phyloP scores from a whole-genome alignment of 2,888 invertebrate genomes.

The Cosmia trapezina region DNA sequence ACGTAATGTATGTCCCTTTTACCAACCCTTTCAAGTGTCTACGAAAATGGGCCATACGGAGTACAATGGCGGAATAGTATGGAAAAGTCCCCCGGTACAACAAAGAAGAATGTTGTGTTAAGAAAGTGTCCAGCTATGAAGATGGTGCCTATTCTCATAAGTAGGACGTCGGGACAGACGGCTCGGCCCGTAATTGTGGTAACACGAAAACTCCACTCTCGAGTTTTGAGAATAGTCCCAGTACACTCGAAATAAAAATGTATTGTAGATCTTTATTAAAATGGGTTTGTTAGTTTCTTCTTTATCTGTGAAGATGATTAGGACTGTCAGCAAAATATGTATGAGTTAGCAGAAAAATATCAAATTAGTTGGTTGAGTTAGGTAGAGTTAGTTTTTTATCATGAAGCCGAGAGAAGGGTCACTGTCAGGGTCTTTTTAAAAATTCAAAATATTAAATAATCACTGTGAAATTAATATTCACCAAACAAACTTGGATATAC shows the following conservation, averaged over 20 bases:
- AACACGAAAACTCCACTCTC: conserved; percentile 56
- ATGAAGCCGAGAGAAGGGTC: not conserved
- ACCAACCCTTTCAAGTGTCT: conserved; percentile 72
- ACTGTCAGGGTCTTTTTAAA: conserved; percentile 19
- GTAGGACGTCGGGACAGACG: conserved; percentile 63
- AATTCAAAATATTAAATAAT: conserved; percentile 49
- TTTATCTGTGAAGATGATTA: conserved; percentile 28
- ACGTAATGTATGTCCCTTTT: conserved; percentile 65
- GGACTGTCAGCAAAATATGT: conserved; percentile 17
- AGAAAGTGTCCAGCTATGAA: conserved; percentile 71
- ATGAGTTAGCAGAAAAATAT: conserved; percentile 12
- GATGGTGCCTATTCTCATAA: conserved; percentile 68
- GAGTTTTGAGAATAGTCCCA: conserved; percentile 51
- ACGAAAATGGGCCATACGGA: conserved; percentile 71
- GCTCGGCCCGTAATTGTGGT: conserved; percentile 61
- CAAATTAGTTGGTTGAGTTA: conserved; percentile 26
- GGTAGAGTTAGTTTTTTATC: conserved; percentile 21
- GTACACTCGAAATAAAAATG: conserved; percentile 50
- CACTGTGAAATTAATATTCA: conserved; percentile 52
- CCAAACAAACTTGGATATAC: conserved; percentile 21
- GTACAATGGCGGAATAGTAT: conserved; percentile 72
- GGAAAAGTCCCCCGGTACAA: conserved; percentile 69
- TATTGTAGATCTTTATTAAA: conserved; percentile 38
- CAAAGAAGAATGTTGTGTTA: conserved; percentile 73
- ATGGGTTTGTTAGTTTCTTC: conserved; percentile 26